phyloP scores from a whole-genome alignment of 2,888 invertebrate species.

The Notocelia uddmanniana region DNA sequence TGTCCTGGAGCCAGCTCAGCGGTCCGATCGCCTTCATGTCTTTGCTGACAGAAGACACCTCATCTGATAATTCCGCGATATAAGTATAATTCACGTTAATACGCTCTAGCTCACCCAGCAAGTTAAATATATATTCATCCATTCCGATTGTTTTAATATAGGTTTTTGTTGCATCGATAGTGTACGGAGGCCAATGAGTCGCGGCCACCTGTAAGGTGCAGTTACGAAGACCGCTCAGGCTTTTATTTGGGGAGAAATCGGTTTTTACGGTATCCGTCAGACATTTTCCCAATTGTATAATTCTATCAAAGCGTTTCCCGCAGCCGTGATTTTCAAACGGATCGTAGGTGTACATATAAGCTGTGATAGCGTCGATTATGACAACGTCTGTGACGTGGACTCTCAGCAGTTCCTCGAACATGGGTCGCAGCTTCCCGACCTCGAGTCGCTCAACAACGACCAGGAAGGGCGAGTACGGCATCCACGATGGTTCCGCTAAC shows the following conservation, averaged over 20 bases:
- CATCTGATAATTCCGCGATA: conserved; percentile 50
- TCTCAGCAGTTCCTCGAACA: conserved; percentile 61
- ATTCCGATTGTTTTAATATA: conserved; percentile 45
- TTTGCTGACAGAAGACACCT: conserved; percentile 48
- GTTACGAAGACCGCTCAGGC: conserved; percentile 57
- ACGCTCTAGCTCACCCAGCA: conserved; percentile 59
- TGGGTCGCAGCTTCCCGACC: conserved; percentile 48
- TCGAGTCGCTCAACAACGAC: conserved; percentile 55
- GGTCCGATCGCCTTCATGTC: conserved; percentile 56
- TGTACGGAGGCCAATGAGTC: conserved; percentile 65
- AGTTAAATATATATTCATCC: conserved; percentile 55
- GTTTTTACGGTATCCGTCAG: conserved; percentile 31
- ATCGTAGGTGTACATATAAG: conserved; percentile 65
- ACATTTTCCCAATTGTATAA: conserved; percentile 61
- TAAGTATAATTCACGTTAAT: conserved; percentile 59
- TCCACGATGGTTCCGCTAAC: conserved; percentile 58
- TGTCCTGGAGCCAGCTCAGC: conserved; percentile 51
- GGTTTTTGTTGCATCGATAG: conserved; percentile 51
- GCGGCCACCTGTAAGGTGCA: conserved; percentile 62
- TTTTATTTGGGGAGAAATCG: conserved; percentile 60
- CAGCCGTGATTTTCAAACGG: conserved; percentile 68
- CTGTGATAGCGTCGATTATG: conserved; percentile 55
- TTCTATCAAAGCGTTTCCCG: conserved; percentile 61
- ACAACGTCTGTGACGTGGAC: conserved; percentile 60
- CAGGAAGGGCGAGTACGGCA: conserved; percentile 59